Conservation (phyloP, 2,888 invertebrate genomes). For the Dermolepida albohirtum region DNA sequence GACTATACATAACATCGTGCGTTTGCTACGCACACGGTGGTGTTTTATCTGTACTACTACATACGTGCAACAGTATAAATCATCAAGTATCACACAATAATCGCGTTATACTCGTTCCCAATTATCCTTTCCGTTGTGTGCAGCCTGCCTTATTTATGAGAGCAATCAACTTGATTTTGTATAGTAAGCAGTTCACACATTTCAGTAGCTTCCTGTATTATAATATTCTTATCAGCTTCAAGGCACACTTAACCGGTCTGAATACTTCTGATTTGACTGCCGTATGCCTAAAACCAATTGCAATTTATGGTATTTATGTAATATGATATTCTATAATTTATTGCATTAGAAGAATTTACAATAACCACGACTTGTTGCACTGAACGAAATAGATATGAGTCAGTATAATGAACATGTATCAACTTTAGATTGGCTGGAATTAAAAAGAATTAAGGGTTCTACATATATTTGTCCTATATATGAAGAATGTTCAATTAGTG, state of each 20-base stretch:
- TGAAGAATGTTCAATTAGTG: too few species aligned
- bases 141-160: slow-evolving; percentile 20
- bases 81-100: slow-evolving; percentile 16
- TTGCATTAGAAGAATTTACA: not conserved
- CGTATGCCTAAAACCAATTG: slow-evolving; percentile 24
- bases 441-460: too few species aligned
- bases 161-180: slow-evolving; percentile 33
- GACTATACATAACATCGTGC: not conserved
- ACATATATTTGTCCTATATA: too few species aligned
- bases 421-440: too few species aligned
- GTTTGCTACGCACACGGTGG: slow-evolving; percentile 20
- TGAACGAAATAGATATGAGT: too few species aligned
- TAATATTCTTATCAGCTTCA: slow-evolving; percentile 30
- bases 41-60: slow-evolving; percentile 18
- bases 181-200: slow-evolving; percentile 29
- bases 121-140: slow-evolving; percentile 22
- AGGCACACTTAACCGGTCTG: slow-evolving; percentile 32
- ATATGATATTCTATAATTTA: slow-evolving; percentile 15
- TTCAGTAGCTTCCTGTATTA: slow-evolving; percentile 32
- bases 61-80: slow-evolving; percentile 23
- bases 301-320: slow-evolving; percentile 15
- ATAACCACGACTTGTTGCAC: too few species aligned
- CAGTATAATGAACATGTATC: too few species aligned
- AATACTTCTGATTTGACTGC: slow-evolving; percentile 15
- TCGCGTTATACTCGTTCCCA: slow-evolving; percentile 27